Conservation (phyloP, 1,140 invertebrate species). For the Conopomorpha cramerella region DNA sequence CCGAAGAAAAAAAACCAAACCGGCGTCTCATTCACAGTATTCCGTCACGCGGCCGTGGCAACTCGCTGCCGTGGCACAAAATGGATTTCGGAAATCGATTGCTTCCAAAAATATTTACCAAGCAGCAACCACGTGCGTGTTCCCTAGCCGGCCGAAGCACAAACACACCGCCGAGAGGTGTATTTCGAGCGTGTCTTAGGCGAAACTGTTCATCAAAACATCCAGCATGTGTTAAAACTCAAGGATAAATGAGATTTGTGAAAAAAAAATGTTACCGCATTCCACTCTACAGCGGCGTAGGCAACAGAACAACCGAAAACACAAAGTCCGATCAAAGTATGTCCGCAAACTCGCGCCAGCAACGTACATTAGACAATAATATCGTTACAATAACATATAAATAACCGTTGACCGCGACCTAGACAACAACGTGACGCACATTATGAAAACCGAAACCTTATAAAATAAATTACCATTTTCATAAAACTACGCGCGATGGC, state of each 20-base stretch:
- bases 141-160: not conserved
- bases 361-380: conserved; percentile 16
- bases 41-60: conserved; percentile 7
- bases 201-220: too few relatives aligned
- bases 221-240: too few relatives aligned
- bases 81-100: conserved; percentile 60
- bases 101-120: conserved; percentile 58
- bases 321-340: too few relatives aligned
- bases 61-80: conserved; percentile 28
- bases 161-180: conserved; percentile 5
- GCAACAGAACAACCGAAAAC: too few relatives aligned
- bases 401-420: conserved; percentile 43
- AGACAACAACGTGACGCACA: conserved; percentile 25
- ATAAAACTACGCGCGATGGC: conserved; percentile 41
- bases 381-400: conserved; percentile 45
- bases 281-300: too few relatives aligned
- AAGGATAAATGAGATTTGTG: too few relatives aligned
- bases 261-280: too few relatives aligned
- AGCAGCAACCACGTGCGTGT: conserved; percentile 43
- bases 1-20: too few relatives aligned
- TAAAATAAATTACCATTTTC: conserved; percentile 54
- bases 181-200: not conserved
- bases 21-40: too few relatives aligned
- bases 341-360: too few relatives aligned
- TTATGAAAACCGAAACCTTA: conserved; percentile 41